Evolutionary conservation across 2,797 vertebrate genomes (phyloP), one percentile per base, ranked within the genome.

Genomic region (Oceanodroma leucorhoa): DNA sequence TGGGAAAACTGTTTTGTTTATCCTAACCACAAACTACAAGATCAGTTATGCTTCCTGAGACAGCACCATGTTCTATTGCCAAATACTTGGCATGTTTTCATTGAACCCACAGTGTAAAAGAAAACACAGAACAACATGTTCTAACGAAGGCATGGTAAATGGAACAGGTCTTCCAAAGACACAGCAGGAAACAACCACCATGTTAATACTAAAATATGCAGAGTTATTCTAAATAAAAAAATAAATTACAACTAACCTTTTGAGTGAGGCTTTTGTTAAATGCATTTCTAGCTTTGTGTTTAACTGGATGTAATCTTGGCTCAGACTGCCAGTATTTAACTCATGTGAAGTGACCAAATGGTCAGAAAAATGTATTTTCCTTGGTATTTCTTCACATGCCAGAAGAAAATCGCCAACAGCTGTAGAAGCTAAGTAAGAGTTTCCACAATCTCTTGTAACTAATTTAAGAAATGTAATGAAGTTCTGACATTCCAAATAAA

Each of bases 331-430:
- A 72, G 32, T 34, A 65, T 51, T 91, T 83, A 58, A 79, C 2
- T 8, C 13, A 24, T 0, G 0, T 61, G 20, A 89, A 76, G 14
- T 15, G 18, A 85, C 5, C 14, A 38, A 78, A 36, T 3, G 4
- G 11, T 36, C 43, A 86, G 21, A 58, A 87, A 73, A 83, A 30
- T 8, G 2, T 30, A 6, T 29, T 69, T 65, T 50, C 38, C 19
- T 62, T 38, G 8, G 9, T 66, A 16, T 62, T 80, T 62, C 40
- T 66, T 76, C 30, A 62, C 19, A 70, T 38, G 6, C 34, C 48
- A 46, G 7, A 83, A 70, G 14, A 71, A 81, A n/a, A 26, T n/a
- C 6, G 5, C 11, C 20, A 70, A 60, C 8, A 70, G 23, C 7
- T 67, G 6, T 2, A 75, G n/a, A 89, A 61, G 54, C 13, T 7